Evolutionary conservation across 2,113 vertebrate genomes (phyloP).

Genomic region (Paratilapia polleni): DNA sequence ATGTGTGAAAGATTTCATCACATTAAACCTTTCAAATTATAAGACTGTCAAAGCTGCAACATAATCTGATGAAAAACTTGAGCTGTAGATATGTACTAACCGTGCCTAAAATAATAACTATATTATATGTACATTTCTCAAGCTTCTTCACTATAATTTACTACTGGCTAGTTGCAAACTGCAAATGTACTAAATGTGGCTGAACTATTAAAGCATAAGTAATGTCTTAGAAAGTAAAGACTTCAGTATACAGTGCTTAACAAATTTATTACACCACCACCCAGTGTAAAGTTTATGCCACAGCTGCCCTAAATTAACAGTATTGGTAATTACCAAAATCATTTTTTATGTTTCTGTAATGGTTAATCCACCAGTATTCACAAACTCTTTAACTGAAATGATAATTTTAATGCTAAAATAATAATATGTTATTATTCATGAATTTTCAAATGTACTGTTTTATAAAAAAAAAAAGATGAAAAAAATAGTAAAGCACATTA

Average conservation of each 20-base stretch:
- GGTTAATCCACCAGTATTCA: too few species aligned
- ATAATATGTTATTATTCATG: too few species aligned
- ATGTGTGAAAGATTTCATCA: neutral
- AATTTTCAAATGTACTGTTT: too few species aligned
- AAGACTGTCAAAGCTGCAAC: neutral
- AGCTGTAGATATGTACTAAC: neutral
- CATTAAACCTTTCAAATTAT: neutral
- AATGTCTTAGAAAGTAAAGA: neutral
- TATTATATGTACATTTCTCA: neutral
- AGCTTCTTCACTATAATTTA: neutral
- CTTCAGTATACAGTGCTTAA: neutral
- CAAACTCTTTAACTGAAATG: too few species aligned
- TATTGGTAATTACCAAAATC: too few species aligned
- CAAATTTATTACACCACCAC: too few species aligned
- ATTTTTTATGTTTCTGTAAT: too few species aligned
- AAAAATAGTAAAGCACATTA: too few species aligned
- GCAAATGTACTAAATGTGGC: neutral
- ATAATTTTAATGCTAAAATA: too few species aligned
- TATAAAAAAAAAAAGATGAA: too few species aligned
- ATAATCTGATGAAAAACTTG: neutral
- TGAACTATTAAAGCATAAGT: neutral
- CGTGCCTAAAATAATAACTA: neutral
- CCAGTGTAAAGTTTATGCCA: too few species aligned
- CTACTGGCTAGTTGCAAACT: neutral
- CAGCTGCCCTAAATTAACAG: too few species aligned